Evolutionary conservation across 1,140 invertebrate species (phyloP), one percentile per base, ranked within the genome.

Genomic region (Drosophila subpulchrella): DNA sequence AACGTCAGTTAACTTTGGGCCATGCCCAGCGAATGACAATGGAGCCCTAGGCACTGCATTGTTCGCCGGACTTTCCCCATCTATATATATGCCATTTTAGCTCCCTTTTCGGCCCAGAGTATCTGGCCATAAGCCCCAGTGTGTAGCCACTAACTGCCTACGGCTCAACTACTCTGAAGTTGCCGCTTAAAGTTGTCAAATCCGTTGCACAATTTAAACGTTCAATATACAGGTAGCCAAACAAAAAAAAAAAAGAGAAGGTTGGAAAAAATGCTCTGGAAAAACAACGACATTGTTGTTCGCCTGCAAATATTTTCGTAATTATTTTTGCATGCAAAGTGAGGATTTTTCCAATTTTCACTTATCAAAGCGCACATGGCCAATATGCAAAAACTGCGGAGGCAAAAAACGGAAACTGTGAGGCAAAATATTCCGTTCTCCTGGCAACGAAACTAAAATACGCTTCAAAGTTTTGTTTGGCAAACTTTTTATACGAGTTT

Each of bases 261-360:
- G 32, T 4, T 5, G n/a, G 42, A 59, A 48, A 54, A 39, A 34
- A 27, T 27, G 55, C 63, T 41, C 36, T 36, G 17, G n/a, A 70
- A 58, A 53, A 67, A 63, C 46, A 56, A 61, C 66, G 59, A 47
- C 47, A 51, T 53, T 75, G 58, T 57, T 72, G 68, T 42, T 24
- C 47, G 44, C 41, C 55, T 63, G 82, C 58, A 89, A 89, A 89
- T 84, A 89, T 89, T 88, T 89, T 88, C 67, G 84, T 86, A 88
- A 88, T 86, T 86, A 88, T 86, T 86, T 77, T 88, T 89, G 79
- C 83, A 86, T 88, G 84, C 84, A 89, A 80, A 89, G 84, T 81
- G 84, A 88, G 84, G 78, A 86, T 89, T 89, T 88, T 89, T 89
- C 84, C 84, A 89, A 89, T 89, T 89, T 89, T 89, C 84, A 89